A percentile compares a stretch with the other conserved stretches of the same genome.
Conservation (phyloP, 2,797 vertebrate species). For the Enteromius treurensis region DNA sequence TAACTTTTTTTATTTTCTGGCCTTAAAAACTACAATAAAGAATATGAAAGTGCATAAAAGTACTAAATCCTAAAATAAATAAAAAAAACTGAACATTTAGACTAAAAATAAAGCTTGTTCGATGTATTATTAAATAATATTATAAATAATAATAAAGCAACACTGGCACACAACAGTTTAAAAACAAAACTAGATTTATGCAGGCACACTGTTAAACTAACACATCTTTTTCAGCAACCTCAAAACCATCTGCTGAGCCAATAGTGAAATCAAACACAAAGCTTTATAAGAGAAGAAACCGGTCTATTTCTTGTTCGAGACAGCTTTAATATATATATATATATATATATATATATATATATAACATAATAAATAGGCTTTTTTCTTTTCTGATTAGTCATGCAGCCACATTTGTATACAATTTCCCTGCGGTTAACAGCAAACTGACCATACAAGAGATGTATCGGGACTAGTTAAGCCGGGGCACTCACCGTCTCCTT, state of each 20-base stretch:
- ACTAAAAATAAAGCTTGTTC: neutral
- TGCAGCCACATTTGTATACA: neutral
- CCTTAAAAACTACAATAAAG: neutral
- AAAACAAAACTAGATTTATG: neutral
- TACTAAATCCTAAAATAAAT: neutral
- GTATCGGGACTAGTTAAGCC: neutral
- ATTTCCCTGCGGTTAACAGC: neutral
- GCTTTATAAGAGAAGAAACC: neutral
- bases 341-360: no score
- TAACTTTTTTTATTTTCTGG: neutral
- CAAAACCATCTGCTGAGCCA: conserved; percentile 32
- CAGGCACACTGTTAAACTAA: conserved; percentile 10
- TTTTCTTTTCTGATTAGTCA: neutral
- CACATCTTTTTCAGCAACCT: conserved; percentile 13
- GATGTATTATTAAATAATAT: neutral
- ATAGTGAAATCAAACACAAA: conserved; percentile 7
- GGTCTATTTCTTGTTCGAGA: neutral
- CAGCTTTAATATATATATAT: no score
- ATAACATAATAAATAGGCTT: neutral
- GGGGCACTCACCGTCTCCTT: conserved; percentile 9
- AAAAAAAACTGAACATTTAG: neutral
- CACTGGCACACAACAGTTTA: neutral
- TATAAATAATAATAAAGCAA: neutral
- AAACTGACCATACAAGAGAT: neutral
- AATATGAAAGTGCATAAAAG: neutral